These are phyloP conservation scores for Champsocephalus gunnari DNA, from an alignment of 2,797 vertebrate genomes.

Conservation along the genomic window DNA sequence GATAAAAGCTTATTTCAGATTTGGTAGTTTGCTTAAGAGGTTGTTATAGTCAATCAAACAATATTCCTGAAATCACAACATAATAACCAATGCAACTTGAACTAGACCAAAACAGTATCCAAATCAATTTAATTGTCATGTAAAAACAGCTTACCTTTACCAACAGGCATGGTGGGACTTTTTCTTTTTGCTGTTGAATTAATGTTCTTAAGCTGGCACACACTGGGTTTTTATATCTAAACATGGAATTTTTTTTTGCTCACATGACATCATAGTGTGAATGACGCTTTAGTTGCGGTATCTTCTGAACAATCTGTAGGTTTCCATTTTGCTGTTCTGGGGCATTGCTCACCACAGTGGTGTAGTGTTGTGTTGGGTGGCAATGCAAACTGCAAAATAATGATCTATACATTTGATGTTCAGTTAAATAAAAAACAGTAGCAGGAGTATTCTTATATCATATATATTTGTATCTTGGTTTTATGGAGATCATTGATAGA, in stretches of 20 bases:
- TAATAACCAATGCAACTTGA: neutral
- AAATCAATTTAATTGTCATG: neutral
- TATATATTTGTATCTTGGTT: no score
- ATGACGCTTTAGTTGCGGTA: constrained; percentile 42
- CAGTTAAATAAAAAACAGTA: neutral
- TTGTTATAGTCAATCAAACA: neutral
- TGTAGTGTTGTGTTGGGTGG: constrained; percentile 14
- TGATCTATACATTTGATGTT: constrained; percentile 10
- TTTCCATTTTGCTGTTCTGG: constrained; percentile 31
- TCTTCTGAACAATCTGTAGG: constrained; percentile 13
- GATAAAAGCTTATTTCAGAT: constrained; percentile 9
- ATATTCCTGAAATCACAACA: neutral
- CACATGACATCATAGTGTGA: neutral
- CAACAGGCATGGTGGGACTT: constrained; percentile 50
- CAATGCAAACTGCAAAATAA: neutral
- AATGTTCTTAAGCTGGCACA: constrained; percentile 6
- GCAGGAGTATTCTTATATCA: neutral
- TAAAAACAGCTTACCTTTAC: constrained; percentile 59
- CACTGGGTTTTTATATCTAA: constrained; percentile 50
- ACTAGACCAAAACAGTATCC: neutral
- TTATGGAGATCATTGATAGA: no score
- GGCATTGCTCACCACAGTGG: neutral
- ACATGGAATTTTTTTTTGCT: constrained; percentile 19
- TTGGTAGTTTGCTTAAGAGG: neutral
- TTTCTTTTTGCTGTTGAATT: constrained; percentile 3